These are phyloP conservation scores for Lamellibrachia columna DNA, from an alignment of 2,888 invertebrate genomes.

Conservation along the genomic window DNA sequence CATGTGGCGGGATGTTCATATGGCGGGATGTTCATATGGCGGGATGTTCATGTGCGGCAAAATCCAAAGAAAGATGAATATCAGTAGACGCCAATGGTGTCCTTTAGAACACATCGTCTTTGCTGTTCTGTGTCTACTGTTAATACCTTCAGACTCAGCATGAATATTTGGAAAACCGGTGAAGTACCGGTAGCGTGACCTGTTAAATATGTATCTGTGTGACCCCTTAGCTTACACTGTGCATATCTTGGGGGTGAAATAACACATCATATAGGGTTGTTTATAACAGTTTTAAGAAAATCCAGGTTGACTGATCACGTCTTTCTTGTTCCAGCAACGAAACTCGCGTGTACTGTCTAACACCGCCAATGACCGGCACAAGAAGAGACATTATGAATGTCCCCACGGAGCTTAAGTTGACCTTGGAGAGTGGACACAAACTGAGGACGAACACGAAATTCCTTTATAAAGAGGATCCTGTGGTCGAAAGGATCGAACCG, in stretches of 20 bases:
- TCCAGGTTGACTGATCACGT: not conserved
- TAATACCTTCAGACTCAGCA: too few species aligned
- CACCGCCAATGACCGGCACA: not conserved
- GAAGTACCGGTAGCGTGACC: too few species aligned
- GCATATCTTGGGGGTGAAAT: not conserved
- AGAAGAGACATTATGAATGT: not conserved
- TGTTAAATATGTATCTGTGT: not conserved
- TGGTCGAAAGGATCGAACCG: not conserved
- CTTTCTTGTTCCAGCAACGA: not conserved
- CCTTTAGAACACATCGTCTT: too few species aligned
- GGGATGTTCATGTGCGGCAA: too few species aligned
- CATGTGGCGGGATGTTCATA: too few species aligned
- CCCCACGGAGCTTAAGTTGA: not conserved
- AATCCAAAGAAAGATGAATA: too few species aligned
- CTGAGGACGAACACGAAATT: not conserved
- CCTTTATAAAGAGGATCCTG: not conserved
- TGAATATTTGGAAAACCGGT: too few species aligned
- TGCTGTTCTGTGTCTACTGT: too few species aligned
- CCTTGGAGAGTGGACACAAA: not conserved
- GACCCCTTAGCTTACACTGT: not conserved
- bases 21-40: too few species aligned
- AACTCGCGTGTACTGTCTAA: not conserved
- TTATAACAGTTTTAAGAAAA: not conserved
- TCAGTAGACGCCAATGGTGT: too few species aligned
- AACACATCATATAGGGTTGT: not conserved